Evolutionary conservation across 2,797 vertebrate species (phyloP).

Genomic region (Uromys caudimaculatus): DNA sequence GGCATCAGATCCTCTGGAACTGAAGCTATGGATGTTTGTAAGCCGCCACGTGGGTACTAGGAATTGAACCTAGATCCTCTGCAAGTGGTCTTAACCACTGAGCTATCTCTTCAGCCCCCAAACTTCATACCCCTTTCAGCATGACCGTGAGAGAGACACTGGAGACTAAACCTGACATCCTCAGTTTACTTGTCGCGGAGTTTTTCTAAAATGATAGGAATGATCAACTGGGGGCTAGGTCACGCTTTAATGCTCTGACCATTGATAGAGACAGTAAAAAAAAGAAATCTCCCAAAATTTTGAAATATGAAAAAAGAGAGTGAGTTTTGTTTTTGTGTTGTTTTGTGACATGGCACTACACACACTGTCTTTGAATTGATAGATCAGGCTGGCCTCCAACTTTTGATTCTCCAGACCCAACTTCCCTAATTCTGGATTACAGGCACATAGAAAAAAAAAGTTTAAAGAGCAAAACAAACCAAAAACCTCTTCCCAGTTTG

Average conservation of each 20-base stretch:
- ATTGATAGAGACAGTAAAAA: background rate
- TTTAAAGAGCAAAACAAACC: background rate
- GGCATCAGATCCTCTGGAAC: background rate
- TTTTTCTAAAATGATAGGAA: conserved; percentile 40
- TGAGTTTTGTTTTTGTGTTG: background rate
- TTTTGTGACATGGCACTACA: background rate
- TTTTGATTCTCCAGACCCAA: background rate
- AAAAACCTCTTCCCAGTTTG: background rate
- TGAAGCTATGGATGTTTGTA: too few relatives aligned
- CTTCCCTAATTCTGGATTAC: background rate
- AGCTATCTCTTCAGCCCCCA: background rate
- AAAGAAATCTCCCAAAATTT: conserved; percentile 38
- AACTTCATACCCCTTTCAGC: background rate
- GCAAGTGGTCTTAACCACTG: background rate
- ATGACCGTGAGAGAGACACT: background rate
- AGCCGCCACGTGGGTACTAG: background rate
- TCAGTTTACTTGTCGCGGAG: conserved; percentile 2
- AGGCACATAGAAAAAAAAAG: background rate
- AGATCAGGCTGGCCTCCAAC: background rate
- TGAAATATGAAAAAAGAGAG: background rate
- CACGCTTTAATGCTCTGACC: background rate
- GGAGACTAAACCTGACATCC: background rate
- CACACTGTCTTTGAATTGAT: background rate
- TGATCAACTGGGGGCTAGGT: background rate
- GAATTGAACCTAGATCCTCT: background rate